Evolutionary conservation across 2,113 vertebrate species (phyloP).

Genomic region (Daubentonia madagascariensis): DNA sequence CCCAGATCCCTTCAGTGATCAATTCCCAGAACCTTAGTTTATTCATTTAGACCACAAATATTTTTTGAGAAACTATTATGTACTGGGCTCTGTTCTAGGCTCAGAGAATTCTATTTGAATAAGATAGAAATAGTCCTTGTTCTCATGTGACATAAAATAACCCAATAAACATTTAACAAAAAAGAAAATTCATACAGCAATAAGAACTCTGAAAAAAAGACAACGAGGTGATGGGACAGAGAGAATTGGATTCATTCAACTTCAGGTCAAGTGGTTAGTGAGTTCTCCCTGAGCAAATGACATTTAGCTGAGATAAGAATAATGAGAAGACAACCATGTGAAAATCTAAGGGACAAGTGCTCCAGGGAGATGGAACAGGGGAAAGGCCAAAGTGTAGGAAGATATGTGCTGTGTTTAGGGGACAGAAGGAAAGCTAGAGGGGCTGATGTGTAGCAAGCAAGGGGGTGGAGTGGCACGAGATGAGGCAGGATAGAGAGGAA

Average conservation of each 20-base stretch:
- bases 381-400: neutral
- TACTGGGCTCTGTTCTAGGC: neutral
- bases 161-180: neutral
- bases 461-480: neutral
- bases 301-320: neutral
- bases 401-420: neutral
- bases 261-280: accelerated
- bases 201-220: neutral
- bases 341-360: too few relatives aligned
- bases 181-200: neutral
- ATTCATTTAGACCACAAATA: neutral
- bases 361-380: neutral
- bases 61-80: neutral
- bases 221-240: neutral
- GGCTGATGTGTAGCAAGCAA: too few relatives aligned
- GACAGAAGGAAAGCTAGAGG: neutral
- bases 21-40: neutral
- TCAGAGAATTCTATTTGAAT: neutral
- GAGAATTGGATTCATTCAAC: neutral
- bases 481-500: neutral
- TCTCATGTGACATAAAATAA: neutral
- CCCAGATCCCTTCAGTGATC: neutral
- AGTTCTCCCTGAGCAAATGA: neutral
- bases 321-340: neutral
- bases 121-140: neutral